Base-by-base conservation (phyloP, 2,113 vertebrate genomes). In the Pyrgilauda ruficollis region DNA sequence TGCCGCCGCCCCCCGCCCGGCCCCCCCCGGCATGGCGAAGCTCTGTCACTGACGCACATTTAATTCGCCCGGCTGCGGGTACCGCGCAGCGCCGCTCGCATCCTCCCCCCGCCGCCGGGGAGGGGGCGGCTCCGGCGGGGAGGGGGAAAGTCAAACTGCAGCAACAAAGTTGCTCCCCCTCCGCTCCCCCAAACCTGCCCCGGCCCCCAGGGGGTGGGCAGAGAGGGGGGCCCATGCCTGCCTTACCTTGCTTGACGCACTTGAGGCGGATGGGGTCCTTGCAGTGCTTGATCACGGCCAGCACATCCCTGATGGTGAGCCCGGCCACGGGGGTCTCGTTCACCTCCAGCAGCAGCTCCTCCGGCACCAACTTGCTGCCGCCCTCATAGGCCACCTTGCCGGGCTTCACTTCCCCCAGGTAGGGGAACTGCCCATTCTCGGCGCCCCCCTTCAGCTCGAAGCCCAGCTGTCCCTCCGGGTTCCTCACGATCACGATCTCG, bases 241-340 rank as follows among this genome's bases (percentile, higher is more conserved):
- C 68, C 98, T 98, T 97, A 99, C 99, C 99, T 99, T 99, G 99
- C 97, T 98, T 98, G 97, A 99, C 99, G 97, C 99, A 99, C 98
- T 99, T 99, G 92, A 99, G 98, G 46, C 99, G 98, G 85, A 99
- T 98, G 84, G 99, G 99, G 95, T 99, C 99, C 97, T 98, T 99
- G 98, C 99, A 99, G 98, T 99, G 99, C 78, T 98, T 98, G 97
- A 99, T 98, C 90, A 99, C 99, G 35, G 99, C 99, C 92, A 99
- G 98, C 91, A 99, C 99, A 97, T 99, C 99, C 97, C 99, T 97
- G 96, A 98, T 99, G 96, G 99, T 99, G 84, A 99, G 99, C 91
- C 99, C 99, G 28, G 99, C 99, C 98, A 99, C 99, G 26, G 99
- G 99, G 84, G 98, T 99, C 89, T 99, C 99, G 95, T 99, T 99